Evolutionary conservation across 1,140 invertebrate species (phyloP), one percentile per base, ranked within the genome.

Genomic region (Bombus confusus): DNA sequence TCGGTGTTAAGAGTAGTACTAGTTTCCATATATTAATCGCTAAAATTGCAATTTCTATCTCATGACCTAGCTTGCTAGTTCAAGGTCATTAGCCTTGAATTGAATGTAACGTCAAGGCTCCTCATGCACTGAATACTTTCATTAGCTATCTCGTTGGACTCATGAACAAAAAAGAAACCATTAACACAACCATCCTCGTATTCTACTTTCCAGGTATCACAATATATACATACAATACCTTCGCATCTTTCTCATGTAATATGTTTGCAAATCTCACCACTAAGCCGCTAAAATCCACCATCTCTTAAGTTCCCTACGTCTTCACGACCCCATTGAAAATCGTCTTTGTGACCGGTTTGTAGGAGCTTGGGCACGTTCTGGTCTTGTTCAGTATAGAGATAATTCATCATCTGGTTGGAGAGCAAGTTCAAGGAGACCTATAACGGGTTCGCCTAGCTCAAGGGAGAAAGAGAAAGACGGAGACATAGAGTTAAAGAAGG

Each of bases 361-460:
- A 25, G 9, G 2, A 64, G 25, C 57, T 39, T 31, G 28, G 1
- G 4, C 13, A 41, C 37, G 37, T 10, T 52, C 37, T 77, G 15
- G 8, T 57, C 9, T 52, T 39, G 59, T 43, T 62, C 28, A 15
- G 25, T 13, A 10, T n/a, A n/a, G 13, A 34, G 57, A 74, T 74
- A 74, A 82, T 82, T 28, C 71, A 64, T 82, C 41, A 73, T 41
- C 57, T 59, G 59, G 62, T 1, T 22, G 31, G 12, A 13, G 37
- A 47, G 25, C 81, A 83, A 83, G 62, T 76, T 83, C 73, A 83
- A 76, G 81, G 73, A 83, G 62, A 83, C 22, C 15, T 9, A 43
- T 68, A 74, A 66, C 80, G 43, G 62, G 47, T 83, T 43, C 43
- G 37, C 28, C 15, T 37, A 41, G 34, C 34, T 43, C 15, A 12